Conservation (phyloP, 2,888 invertebrate genomes). For the Philereme vetulata region DNA sequence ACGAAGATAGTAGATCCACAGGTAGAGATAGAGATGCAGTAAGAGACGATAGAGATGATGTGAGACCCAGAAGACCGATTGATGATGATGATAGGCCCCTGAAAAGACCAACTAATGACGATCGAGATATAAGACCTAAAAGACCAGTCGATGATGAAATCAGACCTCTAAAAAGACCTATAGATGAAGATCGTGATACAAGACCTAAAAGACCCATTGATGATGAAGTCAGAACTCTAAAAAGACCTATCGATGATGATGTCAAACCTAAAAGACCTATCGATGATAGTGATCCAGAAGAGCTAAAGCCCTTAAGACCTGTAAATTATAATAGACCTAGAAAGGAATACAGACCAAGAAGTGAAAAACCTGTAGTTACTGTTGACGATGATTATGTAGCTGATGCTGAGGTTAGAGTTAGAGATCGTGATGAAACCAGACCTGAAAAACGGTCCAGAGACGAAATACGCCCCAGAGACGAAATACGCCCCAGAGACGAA, state of each 20-base stretch:
- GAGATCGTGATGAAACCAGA: conserved; percentile 46
- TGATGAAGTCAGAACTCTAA: conserved; percentile 39
- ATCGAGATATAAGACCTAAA: conserved; percentile 36
- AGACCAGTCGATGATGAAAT: conserved; percentile 27
- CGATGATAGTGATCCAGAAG: conserved; percentile 53
- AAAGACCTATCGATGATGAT: conserved; percentile 19
- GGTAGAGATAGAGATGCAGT: conserved; percentile 54
- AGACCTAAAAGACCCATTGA: conserved; percentile 31
- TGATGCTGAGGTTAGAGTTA: conserved; percentile 37
- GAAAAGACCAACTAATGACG: conserved; percentile 33
- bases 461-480: conserved; percentile 42
- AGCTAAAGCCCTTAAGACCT: conserved; percentile 53
- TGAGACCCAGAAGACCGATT: conserved; percentile 33
- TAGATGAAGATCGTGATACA: conserved; percentile 27
- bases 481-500: conserved; percentile 43
- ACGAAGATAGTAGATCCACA: conserved; percentile 44
- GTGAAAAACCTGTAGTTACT: conserved; percentile 36
- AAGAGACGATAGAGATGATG: conserved; percentile 37
- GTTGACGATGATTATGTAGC: conserved; percentile 40
- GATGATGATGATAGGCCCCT: conserved; percentile 47
- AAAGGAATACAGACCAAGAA: conserved; percentile 42
- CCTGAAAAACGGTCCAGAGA: conserved; percentile 34
- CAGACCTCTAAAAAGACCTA: conserved; percentile 26
- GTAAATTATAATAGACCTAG: conserved; percentile 39
- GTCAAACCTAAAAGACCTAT: conserved; percentile 32